Conservation (phyloP, 2,113 vertebrate species). For the Oncorhynchus gorbuscha region DNA sequence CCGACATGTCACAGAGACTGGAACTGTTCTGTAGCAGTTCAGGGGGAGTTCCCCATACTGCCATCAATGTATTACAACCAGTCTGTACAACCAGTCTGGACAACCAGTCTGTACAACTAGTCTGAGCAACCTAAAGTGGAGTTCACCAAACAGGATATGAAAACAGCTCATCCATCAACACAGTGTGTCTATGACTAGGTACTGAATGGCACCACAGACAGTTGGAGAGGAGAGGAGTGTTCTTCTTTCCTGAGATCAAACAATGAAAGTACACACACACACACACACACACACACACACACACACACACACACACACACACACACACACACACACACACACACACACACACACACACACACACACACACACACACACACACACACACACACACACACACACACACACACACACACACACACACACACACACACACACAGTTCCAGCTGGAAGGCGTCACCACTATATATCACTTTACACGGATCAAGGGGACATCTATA, state of each 20-base stretch:
- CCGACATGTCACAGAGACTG: conserved; percentile 10
- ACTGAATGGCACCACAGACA: conserved; percentile 25
- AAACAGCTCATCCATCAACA: conserved; percentile 26
- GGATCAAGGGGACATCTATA: no score
- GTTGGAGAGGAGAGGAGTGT: conserved; percentile 46
- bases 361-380: no score
- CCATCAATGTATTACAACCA: background rate
- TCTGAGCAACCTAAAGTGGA: conserved; percentile 13
- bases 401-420: no score
- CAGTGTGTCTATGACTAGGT: conserved; percentile 16
- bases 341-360: no score
- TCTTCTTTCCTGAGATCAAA: conserved; percentile 61
- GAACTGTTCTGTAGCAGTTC: conserved; percentile 19
- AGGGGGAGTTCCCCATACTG: conserved; percentile 12
- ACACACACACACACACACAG: conserved; percentile 4
- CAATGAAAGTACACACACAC: conserved; percentile 7
- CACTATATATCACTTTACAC: no score
- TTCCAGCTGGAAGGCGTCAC: no score
- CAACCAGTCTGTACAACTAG: conserved; percentile 15
- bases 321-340: conserved; percentile 37
- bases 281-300: conserved; percentile 49
- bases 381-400: no score
- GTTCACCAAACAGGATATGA: conserved; percentile 13
- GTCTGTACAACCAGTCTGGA: background rate
- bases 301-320: conserved; percentile 35